Conservation (phyloP, 1,140 invertebrate genomes). For the Brachionus sp. region DNA sequence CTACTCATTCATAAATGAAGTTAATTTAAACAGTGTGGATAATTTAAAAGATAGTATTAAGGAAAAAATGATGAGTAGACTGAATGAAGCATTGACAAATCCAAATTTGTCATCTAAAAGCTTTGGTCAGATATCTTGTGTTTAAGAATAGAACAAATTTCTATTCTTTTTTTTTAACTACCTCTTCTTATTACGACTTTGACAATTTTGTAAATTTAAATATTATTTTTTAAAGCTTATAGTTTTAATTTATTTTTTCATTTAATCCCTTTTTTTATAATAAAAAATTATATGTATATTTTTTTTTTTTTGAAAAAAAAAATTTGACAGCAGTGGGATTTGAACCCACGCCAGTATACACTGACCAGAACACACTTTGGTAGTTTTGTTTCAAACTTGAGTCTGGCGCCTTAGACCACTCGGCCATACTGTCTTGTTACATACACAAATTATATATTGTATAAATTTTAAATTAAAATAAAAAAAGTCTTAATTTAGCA, state of each 20-base stretch:
- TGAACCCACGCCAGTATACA: background rate
- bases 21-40: conserved; percentile 39
- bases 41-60: conserved; percentile 41
- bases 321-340: background rate
- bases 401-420: background rate
- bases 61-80: conserved; percentile 16
- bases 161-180: background rate
- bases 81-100: background rate
- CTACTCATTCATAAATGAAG: conserved; percentile 2
- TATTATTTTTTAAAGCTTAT: background rate
- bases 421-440: background rate
- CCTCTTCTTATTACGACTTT: background rate
- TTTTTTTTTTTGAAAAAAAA: too few species aligned
- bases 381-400: background rate
- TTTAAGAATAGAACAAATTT: background rate
- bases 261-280: background rate
- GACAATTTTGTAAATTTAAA: background rate
- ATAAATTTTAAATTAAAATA: background rate
- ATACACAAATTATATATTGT: background rate
- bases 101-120: background rate
- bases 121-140: conserved; percentile 23
- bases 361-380: background rate
- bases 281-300: too few species aligned
- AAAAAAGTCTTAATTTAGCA: background rate
- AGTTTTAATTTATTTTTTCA: background rate